These are phyloP conservation scores for Dryobotodes eremita DNA, from an alignment of 2,888 invertebrate species.

Conservation along the genomic window DNA sequence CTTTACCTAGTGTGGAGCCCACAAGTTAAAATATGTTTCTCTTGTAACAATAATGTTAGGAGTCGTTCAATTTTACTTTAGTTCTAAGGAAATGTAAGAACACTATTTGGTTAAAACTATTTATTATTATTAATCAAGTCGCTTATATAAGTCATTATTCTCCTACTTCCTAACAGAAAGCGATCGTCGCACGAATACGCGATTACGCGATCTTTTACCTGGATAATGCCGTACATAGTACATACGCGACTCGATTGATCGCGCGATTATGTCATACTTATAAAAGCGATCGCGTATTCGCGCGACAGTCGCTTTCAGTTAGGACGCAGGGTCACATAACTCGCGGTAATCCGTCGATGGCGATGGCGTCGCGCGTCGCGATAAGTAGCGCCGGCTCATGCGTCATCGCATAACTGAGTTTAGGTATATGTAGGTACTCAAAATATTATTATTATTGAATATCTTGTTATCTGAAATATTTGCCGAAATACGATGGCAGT, in stretches of 20 bases:
- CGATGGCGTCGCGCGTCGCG: background rate
- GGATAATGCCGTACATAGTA: background rate
- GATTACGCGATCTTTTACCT: background rate
- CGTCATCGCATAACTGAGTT: background rate
- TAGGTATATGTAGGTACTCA: background rate
- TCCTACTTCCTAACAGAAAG: background rate
- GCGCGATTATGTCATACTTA: background rate
- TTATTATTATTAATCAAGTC: too few relatives aligned
- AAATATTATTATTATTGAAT: background rate
- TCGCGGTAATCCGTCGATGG: background rate
- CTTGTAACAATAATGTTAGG: too few relatives aligned
- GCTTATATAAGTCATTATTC: too few relatives aligned
- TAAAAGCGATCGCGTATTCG: background rate
- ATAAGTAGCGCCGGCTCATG: background rate
- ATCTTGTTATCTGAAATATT: conserved; percentile 20
- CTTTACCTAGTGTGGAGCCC: too few relatives aligned
- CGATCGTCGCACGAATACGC: background rate
- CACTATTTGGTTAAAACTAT: too few relatives aligned
- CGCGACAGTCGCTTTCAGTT: background rate
- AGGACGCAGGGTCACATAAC: background rate
- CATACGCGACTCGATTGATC: background rate
- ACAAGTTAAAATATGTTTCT: too few relatives aligned
- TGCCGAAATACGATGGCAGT: conserved; percentile 1
- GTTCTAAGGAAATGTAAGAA: too few relatives aligned
- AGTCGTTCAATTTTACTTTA: too few relatives aligned